Evolutionary conservation across 2,113 vertebrate genomes (phyloP).

Genomic region (human): DNA sequence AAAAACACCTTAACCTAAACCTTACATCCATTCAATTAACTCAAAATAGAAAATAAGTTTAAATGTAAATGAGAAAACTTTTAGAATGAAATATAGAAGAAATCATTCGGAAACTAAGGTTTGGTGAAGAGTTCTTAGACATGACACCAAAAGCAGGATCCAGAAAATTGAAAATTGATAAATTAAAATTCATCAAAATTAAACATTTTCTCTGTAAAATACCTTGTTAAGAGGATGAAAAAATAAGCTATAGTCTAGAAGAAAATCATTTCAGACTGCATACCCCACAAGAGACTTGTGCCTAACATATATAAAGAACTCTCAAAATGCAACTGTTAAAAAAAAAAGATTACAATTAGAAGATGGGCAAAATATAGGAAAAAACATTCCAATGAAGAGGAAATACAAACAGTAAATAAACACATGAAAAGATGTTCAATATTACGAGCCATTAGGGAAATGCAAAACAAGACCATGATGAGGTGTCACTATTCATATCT

Average conservation of each 20-base stretch:
- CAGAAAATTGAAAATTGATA: not conserved
- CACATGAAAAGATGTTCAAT: not conserved
- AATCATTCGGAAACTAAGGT: not conserved
- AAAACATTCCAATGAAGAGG: not conserved
- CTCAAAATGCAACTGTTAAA: not conserved
- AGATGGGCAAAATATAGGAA: not conserved
- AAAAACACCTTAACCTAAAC: not conserved
- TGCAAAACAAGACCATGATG: not conserved
- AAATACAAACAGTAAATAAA: not conserved
- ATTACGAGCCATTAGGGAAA: not conserved
- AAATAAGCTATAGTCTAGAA: not conserved
- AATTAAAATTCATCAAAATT: conserved; percentile 12
- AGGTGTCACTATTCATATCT: not conserved
- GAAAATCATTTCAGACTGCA: not conserved
- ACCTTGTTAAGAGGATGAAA: not conserved
- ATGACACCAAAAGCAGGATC: not conserved
- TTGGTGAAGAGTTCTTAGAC: not conserved
- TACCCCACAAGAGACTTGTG: not conserved
- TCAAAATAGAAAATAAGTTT: not conserved
- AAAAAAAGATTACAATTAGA: not conserved
- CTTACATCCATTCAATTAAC: not conserved
- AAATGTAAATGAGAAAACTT: not conserved
- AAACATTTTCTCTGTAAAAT: conserved; percentile 21
- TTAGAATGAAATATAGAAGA: not conserved
- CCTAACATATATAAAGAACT: not conserved